Percentiles rank a stretch among this genome's conserved stretches.
phyloP scores from a whole-genome alignment of 2,113 vertebrate genomes.

The Ptilorrhoa leucosticta region DNA sequence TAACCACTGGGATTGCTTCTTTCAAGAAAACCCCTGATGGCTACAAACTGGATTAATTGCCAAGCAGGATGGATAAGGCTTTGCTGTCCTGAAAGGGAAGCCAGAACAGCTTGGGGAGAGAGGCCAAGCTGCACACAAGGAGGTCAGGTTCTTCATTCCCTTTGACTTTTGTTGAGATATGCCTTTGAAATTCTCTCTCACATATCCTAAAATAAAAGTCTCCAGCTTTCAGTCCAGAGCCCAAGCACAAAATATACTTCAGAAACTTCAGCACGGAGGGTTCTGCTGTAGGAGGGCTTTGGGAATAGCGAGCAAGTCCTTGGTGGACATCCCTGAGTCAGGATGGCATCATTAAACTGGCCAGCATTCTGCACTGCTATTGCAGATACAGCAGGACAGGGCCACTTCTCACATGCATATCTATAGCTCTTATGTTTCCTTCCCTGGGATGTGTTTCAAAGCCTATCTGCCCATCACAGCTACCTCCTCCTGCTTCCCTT shows the following conservation, averaged over 20 bases:
- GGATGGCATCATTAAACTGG: not conserved
- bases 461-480: not conserved
- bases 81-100: not conserved
- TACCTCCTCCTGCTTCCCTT: not conserved
- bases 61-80: not conserved
- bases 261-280: not conserved
- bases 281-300: not conserved
- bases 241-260: not conserved
- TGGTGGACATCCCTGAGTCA: not conserved
- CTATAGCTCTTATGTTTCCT: not conserved
- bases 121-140: not conserved
- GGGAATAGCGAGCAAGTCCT: not conserved
- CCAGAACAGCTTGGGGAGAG: not conserved
- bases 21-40: not conserved
- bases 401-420: not conserved
- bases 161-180: slow-evolving; percentile 26
- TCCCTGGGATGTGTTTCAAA: slow-evolving; percentile 14
- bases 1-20: not conserved
- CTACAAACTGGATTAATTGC: not conserved
- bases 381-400: not conserved
- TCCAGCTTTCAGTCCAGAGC: not conserved
- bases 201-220: not conserved
- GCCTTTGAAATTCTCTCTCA: slow-evolving; percentile 31
- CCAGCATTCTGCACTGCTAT: not conserved
- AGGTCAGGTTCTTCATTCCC: slow-evolving; percentile 39